Evolutionary conservation across 2,888 invertebrate genomes (phyloP), one percentile per base, ranked within the genome.

Genomic region (Hirtodrosophila trivittata): DNA sequence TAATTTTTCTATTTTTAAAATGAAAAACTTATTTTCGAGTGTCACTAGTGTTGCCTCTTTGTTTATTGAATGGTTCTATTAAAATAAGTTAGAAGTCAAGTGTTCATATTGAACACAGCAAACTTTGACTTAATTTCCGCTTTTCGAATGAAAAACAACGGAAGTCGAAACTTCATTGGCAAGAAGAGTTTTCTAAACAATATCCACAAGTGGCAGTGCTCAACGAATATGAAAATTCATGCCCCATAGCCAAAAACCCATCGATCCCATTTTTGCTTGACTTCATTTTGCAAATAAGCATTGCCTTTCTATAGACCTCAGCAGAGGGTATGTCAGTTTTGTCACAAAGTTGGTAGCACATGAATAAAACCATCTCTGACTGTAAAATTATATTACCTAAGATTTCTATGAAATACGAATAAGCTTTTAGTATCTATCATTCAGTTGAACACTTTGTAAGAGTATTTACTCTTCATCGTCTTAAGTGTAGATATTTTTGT

Each of bases 261-360:
- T 50, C 57, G 67, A 71, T 64, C 74, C 65, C 62, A 83, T 83
- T 83, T 76, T 69, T 77, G 77, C 62, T 77, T 72, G 82, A 85
- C 85, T 85, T 78, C 66, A 69, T 71, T 68, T 68, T 43, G 66
- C 33, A 62, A 25, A 75, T 66, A 64, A 47, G 55, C 52, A n/a
- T n/a, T n/a, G 32, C 16, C 43, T 38, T 45, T 50, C 21, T 32
- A 3, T 21, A 13, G 21, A n/a, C 39, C 3, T 38, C 28, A 1
- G 1, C 30, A 7, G 6, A 21, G 56, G 25, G 6, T 25, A 25
- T 25, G 6, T 6, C 6, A 6, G 6, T 4, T 25, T n/a, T n/a
- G n/a, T n/a, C n/a, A n/a, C n/a, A n/a, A n/a, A n/a, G n/a, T n/a
- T n/a, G n/a, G n/a, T n/a, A n/a, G n/a, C n/a, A 4, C 25, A 25